Conservation (phyloP, 1,140 invertebrate species). For the Zaprionus capensis region DNA sequence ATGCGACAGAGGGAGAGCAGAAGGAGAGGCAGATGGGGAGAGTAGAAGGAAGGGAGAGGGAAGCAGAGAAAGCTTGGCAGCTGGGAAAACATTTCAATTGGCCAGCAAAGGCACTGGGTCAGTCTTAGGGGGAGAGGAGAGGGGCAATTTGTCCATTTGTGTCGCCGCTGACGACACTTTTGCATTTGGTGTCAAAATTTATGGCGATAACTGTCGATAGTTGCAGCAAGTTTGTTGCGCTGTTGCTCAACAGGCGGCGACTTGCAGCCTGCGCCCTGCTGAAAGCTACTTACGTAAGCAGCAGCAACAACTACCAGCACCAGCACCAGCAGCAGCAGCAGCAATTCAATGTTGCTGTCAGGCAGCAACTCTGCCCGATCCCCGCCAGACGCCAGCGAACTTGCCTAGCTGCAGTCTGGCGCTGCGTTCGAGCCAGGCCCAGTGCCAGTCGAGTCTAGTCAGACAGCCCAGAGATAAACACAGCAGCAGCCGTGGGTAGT, state of each 20-base stretch:
- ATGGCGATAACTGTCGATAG: conserved; percentile 83
- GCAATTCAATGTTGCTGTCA: conserved; percentile 77
- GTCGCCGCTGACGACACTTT: conserved; percentile 55
- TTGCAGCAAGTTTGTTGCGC: conserved; percentile 64
- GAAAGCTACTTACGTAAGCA: conserved; percentile 72
- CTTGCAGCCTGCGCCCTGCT: conserved; percentile 55
- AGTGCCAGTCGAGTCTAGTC: conserved; percentile 35
- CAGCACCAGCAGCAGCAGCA: conserved; percentile 44
- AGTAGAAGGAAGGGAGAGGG: neutral
- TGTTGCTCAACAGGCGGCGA: conserved; percentile 74
- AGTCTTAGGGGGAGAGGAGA: neutral
- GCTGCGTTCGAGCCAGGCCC: conserved; percentile 41
- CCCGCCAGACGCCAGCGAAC: conserved; percentile 24
- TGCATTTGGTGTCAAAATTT: conserved; percentile 83
- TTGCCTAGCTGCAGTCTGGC: conserved; percentile 8
- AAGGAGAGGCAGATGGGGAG: neutral
- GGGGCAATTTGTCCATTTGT: conserved; percentile 74
- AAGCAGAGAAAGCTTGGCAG: conserved; percentile 3
- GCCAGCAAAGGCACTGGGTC: neutral
- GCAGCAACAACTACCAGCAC: conserved; percentile 21
- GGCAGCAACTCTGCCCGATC: conserved; percentile 40
- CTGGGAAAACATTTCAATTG: conserved; percentile 41
- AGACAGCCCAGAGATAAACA: conserved; percentile 69
- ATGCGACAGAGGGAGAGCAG: conserved; percentile 6
- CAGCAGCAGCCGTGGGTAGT: conserved; percentile 67